Percentiles rank a stretch among this genome's conserved stretches.
Evolutionary conservation across 1,140 invertebrate genomes (phyloP).

Genomic region (Calliphora vicina): DNA sequence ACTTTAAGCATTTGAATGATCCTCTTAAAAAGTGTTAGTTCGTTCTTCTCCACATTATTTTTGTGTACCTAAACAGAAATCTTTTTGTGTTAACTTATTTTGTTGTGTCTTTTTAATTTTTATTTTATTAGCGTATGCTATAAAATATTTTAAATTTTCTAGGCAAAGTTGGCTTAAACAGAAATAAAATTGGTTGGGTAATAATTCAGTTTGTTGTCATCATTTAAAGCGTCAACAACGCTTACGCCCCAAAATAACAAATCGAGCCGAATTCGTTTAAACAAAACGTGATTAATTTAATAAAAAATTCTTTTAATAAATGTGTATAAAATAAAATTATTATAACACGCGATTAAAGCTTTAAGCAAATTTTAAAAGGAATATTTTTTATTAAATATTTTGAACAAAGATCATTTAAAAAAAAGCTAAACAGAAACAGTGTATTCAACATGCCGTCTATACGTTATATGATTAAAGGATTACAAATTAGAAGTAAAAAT

Average conservation of each 20-base stretch:
- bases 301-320: not conserved
- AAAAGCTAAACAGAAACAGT: not conserved
- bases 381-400: not conserved
- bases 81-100: not conserved
- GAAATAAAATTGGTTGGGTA: not conserved
- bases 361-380: not conserved
- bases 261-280: not conserved
- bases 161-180: not conserved
- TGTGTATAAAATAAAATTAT: not conserved
- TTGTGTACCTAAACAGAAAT: not conserved
- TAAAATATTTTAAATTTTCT: not conserved
- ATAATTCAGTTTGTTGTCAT: slow-evolving; percentile 15
- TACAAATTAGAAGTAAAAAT: slow-evolving; percentile 27
- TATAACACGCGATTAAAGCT: not conserved
- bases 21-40: no score
- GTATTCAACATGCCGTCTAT: slow-evolving; percentile 14
- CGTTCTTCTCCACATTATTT: not conserved
- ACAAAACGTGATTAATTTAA: not conserved
- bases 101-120: not conserved
- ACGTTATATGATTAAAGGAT: slow-evolving; percentile 26
- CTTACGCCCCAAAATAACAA: not conserved
- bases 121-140: not conserved
- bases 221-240: slow-evolving; percentile 20
- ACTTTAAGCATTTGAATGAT: no score
- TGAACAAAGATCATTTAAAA: not conserved